Evolutionary conservation across 2,888 invertebrate species (phyloP).

Genomic region (Ophion costatus): DNA sequence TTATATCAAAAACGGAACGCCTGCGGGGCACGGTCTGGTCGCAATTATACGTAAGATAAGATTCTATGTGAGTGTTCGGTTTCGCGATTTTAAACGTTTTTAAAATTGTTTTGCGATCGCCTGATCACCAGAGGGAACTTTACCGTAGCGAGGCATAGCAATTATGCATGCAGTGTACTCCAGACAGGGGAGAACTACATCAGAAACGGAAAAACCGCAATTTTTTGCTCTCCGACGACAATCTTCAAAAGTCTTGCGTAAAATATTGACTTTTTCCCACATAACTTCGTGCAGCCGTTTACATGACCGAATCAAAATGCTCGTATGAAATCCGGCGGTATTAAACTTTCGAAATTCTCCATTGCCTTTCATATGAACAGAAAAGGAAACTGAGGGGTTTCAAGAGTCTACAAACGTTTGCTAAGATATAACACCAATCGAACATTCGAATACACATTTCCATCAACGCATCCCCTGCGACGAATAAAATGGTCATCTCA

Average conservation of each 20-base stretch:
- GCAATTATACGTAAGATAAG: constrained; percentile 40
- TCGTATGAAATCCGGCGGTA: not conserved
- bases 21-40: not conserved
- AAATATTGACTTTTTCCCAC: not conserved
- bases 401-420: not conserved
- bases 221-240: not conserved
- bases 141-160: not conserved
- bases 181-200: not conserved
- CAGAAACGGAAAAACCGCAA: not conserved
- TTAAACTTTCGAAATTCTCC: not conserved
- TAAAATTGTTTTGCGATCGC: not conserved
- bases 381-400: not conserved
- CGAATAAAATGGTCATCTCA: too few species aligned
- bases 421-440: too few species aligned
- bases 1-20: constrained; percentile 28
- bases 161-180: not conserved
- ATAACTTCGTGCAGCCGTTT: not conserved
- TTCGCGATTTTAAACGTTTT: not conserved
- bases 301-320: not conserved
- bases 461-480: too few species aligned
- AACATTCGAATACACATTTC: too few species aligned
- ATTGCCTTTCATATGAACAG: not conserved
- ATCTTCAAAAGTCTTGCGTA: not conserved
- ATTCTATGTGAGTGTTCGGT: constrained; percentile 5
- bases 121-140: not conserved